Base-by-base conservation (phyloP, 1,140 invertebrate species). In the Venturia canescens region DNA sequence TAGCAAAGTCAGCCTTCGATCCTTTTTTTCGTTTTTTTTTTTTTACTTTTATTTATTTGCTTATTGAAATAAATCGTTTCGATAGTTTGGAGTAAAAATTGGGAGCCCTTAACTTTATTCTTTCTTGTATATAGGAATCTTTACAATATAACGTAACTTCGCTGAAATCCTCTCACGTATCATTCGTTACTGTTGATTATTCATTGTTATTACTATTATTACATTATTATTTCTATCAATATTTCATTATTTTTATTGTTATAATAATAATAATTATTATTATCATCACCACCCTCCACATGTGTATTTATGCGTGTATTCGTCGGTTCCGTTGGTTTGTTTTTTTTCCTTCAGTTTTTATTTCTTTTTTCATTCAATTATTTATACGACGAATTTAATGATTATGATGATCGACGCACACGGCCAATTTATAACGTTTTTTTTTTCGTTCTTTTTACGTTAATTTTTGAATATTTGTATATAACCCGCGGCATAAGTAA, bases 131-230 rank as follows among this genome's bases (percentile, higher is more conserved):
- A 89, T 90, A 90, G 86, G 88, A 89, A 88, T 90, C 84, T 90
- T 88, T 89, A 90, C 87, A 89, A 89, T 89, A 89, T 88, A 86
- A 85, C 88, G 89, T 87, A 88, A 82, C 85, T 90, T 88, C 85
- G 82, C 84, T 86, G 85, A 86, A 88, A 86, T 88, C 79, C 83
- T 83, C 81, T 85, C 83, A 80, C 80, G 75, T 84, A 21, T 86
- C 82, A 84, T 83, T 87, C 81, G 74, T 86, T 85, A 84, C 66
- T 83, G 67, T 83, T 72, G 38, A 44, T 80, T 44, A 79, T 84
- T 78, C 81, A 81, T 86, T 74, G 38, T 83, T 83, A 60, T 79
- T 80, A 79, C 23, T 70, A 77, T 23, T 82, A 80, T 78, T 29
- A 27, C 60, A 67, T 67, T 77, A 75, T 83, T 80, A 83, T 81